Evolutionary conservation across 2,888 invertebrate genomes (phyloP).

Genomic region (Coenonympha arcania): DNA sequence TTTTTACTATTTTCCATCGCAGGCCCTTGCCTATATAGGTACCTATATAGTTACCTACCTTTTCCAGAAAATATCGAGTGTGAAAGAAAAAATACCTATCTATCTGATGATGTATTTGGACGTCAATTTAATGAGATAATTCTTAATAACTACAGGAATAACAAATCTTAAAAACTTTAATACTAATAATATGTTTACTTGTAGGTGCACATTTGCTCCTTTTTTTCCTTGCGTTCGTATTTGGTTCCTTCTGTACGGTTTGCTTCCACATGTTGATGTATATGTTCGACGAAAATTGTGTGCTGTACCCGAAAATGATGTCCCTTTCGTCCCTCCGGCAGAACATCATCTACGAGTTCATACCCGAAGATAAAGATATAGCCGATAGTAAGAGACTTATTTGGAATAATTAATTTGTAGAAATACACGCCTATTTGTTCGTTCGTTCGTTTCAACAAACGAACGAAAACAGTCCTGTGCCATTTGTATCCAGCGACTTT

Average conservation of each 20-base stretch:
- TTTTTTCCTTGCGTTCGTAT: constrained; percentile 63
- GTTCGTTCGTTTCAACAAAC: not conserved
- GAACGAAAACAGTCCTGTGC: too few species aligned
- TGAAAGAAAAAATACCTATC: too few species aligned
- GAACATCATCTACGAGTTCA: constrained; percentile 51
- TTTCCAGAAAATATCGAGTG: too few species aligned
- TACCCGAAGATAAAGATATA: constrained; percentile 39
- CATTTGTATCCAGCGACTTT: too few species aligned
- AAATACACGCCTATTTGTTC: not conserved
- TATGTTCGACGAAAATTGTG: constrained; percentile 64
- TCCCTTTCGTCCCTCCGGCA: constrained; percentile 43
- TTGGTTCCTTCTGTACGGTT: constrained; percentile 66
- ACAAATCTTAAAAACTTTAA: too few species aligned
- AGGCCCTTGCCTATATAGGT: too few species aligned
- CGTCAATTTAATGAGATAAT: too few species aligned
- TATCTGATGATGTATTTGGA: too few species aligned
- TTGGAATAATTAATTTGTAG: not conserved
- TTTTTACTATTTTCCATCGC: too few species aligned
- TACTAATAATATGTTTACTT: not conserved
- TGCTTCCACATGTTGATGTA: constrained; percentile 67
- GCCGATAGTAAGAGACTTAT: constrained; percentile 36
- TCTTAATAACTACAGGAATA: too few species aligned
- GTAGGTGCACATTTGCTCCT: constrained; percentile 59
- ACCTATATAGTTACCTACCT: too few species aligned
- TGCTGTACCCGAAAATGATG: constrained; percentile 58